These are phyloP conservation scores for Butorides virescens DNA, from an alignment of 2,113 vertebrate species.

Conservation along the genomic window DNA sequence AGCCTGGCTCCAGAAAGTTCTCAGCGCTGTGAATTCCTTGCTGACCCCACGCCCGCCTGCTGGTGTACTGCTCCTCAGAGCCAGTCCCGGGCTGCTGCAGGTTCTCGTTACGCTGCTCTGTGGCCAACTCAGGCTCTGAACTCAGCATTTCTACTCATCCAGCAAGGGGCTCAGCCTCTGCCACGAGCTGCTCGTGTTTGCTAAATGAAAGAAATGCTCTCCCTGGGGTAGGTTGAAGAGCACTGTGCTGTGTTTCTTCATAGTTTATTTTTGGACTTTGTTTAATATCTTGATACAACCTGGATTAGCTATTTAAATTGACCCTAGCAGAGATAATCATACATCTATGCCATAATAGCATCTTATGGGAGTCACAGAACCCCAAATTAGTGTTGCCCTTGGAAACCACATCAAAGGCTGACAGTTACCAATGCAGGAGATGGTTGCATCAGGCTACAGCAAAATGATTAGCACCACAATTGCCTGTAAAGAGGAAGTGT, in stretches of 20 bases:
- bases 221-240: not conserved
- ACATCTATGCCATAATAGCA: accelerated
- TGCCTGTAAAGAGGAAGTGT: not conserved
- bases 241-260: not conserved
- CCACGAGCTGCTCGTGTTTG: not conserved
- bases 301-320: not conserved
- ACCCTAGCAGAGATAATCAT: not conserved
- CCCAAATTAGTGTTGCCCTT: not conserved
- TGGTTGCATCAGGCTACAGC: accelerated
- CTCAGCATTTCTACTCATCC: accelerated
- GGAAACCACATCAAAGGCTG: not conserved
- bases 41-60: not conserved
- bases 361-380: not conserved
- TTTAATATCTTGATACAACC: not conserved
- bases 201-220: not conserved
- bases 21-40: not conserved
- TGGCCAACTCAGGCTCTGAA: accelerated
- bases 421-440: not conserved
- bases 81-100: not conserved
- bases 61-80: accelerated
- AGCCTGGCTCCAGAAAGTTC: not conserved
- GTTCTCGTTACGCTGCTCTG: accelerated
- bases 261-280: not conserved
- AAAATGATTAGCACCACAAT: not conserved
- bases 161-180: not conserved